Base-by-base conservation (phyloP, 1,140 invertebrate species). In the Hyphantria cunea region DNA sequence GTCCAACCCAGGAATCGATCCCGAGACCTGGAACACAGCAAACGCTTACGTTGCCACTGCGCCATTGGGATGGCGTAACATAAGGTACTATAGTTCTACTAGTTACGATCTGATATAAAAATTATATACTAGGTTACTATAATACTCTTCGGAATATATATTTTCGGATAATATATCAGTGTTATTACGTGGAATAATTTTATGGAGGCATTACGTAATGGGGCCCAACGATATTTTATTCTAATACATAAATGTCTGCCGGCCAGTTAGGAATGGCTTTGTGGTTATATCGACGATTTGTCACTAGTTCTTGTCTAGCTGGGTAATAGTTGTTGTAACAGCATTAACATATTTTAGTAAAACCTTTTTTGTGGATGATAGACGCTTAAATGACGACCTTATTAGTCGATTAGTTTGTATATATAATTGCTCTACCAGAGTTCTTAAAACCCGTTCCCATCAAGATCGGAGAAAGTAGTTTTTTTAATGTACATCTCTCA, bases 121-220 rank as follows among this genome's bases (percentile, higher is more conserved):
- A 47, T 41, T 32, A 42, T 55, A 45, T 42, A 45, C 7, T 17
- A 12, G 42, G 39, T 55, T 55, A 25, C 45, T 55, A 55, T 41
- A 55, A 47, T 41, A 55, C 53, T 55, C 45, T 55, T 55, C 53
- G 54, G 58, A 56, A 64, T 66, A 66, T 61, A 66, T 66, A 34
- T 62, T 56, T 47, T 55, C 37, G 55, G 42, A 54, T 59, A 66
- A 54, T 54, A 55, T 50, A 54, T 62, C 52, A 31, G 64, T 55
- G 63, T 63, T 67, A 70, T 67, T 67, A 67, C 42, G 44, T 55
- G 68, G 60, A 67, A 70, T 62, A 54, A 45, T 70, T 70, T 66
- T 70, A 70, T 70, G 25, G 60, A 61, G 53, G 45, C 44, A 64
- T 70, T 70, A 64, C 34, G 42, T 63, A 70, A 70, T 70, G 50